Base-by-base conservation (phyloP, 2,888 invertebrate genomes). In the Euzophera pinguis region DNA sequence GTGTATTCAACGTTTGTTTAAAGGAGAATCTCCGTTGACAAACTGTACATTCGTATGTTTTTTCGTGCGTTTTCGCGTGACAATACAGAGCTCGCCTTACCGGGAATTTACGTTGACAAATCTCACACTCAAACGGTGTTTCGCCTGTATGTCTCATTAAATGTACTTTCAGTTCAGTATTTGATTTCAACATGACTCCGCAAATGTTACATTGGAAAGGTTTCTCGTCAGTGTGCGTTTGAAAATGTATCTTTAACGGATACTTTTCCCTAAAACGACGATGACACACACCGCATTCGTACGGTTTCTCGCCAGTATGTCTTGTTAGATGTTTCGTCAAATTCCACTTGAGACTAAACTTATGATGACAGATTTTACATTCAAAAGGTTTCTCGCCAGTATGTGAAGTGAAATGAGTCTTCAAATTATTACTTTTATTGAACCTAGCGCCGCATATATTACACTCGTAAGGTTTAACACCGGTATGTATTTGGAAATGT, bases 201-300 rank as follows among this genome's bases (percentile, higher is more conserved):
- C 42, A 43, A 27, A 43, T 27, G 13, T 12, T 45, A 14, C 45
- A 45, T 7, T 45, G 32, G n/a, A 39, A 59, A 1, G 58, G 56
- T 34, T 56, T 63, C 8, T 55, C 60, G 4, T 50, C 53, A 6
- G 57, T 58, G 32, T 64, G 61, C 35, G 16, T 45, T 32, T 29
- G 12, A 2, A 45, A 14, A 45, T 45, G 45, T 14, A 45, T 45
- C 12, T 12, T 32, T 9, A 14, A 45, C 8, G 45, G 34, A 17
- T 10, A 17, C 9, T 37, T 47, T 17, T 37, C 35, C n/a, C 47
- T 34, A 12, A 47, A 47, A 7, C 12, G 14, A 35, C 22, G 17
- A 12, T 47, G 34, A 35, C 47, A 47, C 3, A 47, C 7, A 5
- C 17, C 35, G 16, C 47, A 47, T 35, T 47, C 47, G 8, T 17